Base-by-base conservation (phyloP, 2,888 invertebrate species). In the Eutolmus rufibarbis region DNA sequence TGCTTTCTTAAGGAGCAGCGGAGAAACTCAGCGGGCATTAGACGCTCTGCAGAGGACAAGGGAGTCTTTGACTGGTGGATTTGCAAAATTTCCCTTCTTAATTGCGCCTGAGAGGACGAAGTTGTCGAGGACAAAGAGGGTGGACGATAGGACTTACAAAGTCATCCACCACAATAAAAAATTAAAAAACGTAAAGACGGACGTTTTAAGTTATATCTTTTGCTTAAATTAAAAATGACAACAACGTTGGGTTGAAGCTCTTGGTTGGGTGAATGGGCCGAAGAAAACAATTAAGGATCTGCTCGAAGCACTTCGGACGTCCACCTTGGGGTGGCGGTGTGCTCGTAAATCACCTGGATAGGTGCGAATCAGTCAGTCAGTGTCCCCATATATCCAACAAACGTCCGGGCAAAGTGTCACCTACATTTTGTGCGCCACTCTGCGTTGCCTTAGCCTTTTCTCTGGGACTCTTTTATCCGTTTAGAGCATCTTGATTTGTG, bases 341-440 rank as follows among this genome's bases (percentile, higher is more conserved):
- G 46, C 78, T 82, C 82, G 56, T 87, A 87, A 87, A 87, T 87
- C 87, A 87, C 77, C 56, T 76, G 51, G 84, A 87, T 87, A 87
- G 87, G 87, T 87, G 82, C 76, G 84, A 87, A 87, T 87, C 87
- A 82, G 82, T 87, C 79, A 79, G 76, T 66, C 87, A 87, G 74
- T 82, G 84, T 76, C 82, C 82, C 84, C 40, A 40, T 84, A 40
- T 40, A 34, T 84, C 74, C 40, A 51, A 19, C 66, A 84, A 57
- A 84, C 28, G 84, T 84, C 84, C 74, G 8, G 23, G 46, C 46
- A 66, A 66, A 84, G 34, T 84, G 84, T 84, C 84, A 74, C 84
- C 84, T 74, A 84, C 66, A 66, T 66, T 84, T 84, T 84, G 46
- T 51, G 66, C 56, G 51, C 81, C 81, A 81, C 23, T 56, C 56